phyloP scores from a whole-genome alignment of 2,888 invertebrate species.

The Sclerodermus sp. region DNA sequence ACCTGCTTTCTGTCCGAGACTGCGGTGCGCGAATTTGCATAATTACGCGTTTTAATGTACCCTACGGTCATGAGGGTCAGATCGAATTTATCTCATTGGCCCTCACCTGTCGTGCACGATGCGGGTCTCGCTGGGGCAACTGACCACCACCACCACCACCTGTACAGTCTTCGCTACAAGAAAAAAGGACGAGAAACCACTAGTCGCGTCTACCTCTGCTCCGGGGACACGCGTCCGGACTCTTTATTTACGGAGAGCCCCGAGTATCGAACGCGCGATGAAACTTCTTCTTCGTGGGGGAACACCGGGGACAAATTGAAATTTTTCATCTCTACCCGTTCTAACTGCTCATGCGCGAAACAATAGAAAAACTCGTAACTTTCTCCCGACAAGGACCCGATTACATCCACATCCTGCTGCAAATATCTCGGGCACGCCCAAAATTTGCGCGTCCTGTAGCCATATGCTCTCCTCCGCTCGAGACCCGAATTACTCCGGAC shows the following conservation, averaged over 20 bases:
- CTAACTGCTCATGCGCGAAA: slow-evolving; percentile 28
- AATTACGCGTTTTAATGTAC: slow-evolving; percentile 38
- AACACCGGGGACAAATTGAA: too few species aligned
- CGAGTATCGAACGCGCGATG: too few species aligned
- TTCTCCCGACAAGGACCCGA: slow-evolving; percentile 34
- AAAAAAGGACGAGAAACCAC: slow-evolving; percentile 4
- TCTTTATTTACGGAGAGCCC: too few species aligned
- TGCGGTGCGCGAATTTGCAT: slow-evolving; percentile 36
- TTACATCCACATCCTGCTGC: slow-evolving; percentile 35
- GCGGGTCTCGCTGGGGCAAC: slow-evolving; percentile 52
- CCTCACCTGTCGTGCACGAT: slow-evolving; percentile 55
- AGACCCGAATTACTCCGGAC: slow-evolving; percentile 4
- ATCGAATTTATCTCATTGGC: slow-evolving; percentile 56
- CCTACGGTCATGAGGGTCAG: slow-evolving; percentile 52
- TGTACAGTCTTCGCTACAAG: slow-evolving; percentile 35
- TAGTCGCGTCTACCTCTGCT: too few species aligned
- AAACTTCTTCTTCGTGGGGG: too few species aligned
- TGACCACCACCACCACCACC: slow-evolving; percentile 55
- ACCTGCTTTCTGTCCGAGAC: too few species aligned
- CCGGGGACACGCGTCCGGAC: too few species aligned
- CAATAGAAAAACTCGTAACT: slow-evolving; percentile 52
- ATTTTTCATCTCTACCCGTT: too few species aligned
- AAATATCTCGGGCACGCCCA: slow-evolving; percentile 23
- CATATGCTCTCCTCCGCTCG: too few species aligned
- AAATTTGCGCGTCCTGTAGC: slow-evolving; percentile 24